These are phyloP conservation scores for Saccopteryx bilineata DNA, from an alignment of 2,113 vertebrate species.

Conservation along the genomic window DNA sequence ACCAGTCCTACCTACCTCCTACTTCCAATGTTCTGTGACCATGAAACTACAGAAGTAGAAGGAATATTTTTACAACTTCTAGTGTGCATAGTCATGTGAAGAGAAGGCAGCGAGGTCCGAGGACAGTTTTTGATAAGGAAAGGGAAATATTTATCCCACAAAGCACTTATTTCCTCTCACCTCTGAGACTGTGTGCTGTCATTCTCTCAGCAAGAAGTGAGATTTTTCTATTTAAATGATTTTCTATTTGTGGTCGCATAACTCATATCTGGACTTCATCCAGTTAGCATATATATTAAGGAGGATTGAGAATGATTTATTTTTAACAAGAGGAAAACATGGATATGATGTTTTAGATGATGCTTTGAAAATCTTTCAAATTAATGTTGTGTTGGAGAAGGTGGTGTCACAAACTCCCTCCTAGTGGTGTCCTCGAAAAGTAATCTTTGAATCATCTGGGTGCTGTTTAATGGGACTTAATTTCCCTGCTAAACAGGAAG, in stretches of 20 bases:
- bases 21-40: not conserved
- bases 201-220: not conserved
- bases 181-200: not conserved
- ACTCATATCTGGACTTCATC: not conserved
- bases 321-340: constrained; percentile 13
- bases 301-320: not conserved
- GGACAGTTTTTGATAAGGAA: not conserved
- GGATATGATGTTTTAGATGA: not conserved
- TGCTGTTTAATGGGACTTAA: not conserved
- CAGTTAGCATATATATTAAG: constrained; percentile 23
- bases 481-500: not conserved
- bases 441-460: not conserved
- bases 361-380: constrained; percentile 6
- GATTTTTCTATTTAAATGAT: not conserved
- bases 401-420: not conserved
- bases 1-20: not conserved
- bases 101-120: not conserved
- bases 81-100: not conserved
- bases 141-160: not conserved
- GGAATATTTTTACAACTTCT: not conserved
- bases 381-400: not conserved
- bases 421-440: not conserved
- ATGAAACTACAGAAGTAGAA: not conserved
- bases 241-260: constrained; percentile 34
- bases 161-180: not conserved